These are phyloP conservation scores for Procambarus clarkii DNA, from an alignment of 1,140 invertebrate species.

Conservation along the genomic window DNA sequence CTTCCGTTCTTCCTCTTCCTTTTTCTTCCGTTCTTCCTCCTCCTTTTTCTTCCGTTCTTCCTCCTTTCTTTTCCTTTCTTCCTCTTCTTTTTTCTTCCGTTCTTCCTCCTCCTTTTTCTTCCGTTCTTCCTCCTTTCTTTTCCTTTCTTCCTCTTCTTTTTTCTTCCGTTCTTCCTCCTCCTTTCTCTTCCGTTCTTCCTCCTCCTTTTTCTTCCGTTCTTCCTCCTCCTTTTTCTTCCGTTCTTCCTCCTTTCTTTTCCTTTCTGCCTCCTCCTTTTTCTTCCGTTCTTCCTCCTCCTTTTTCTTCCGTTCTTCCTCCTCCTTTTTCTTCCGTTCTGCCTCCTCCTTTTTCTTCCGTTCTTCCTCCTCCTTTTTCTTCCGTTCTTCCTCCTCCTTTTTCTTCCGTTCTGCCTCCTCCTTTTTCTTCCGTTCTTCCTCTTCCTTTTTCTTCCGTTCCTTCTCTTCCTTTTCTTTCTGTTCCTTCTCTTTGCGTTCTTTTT, in stretches of 20 bases:
- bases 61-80: too few relatives aligned
- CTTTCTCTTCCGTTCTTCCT: not conserved
- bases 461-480: too few relatives aligned
- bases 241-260: not conserved
- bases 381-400: not conserved
- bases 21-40: too few relatives aligned
- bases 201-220: not conserved
- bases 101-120: not conserved
- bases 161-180: not conserved
- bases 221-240: not conserved
- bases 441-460: not conserved
- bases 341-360: not conserved
- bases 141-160: not conserved
- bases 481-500: not conserved
- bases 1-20: too few relatives aligned
- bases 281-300: not conserved
- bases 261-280: not conserved
- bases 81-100: too few relatives aligned
- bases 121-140: not conserved
- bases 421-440: not conserved
- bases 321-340: not conserved
- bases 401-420: not conserved
- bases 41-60: too few relatives aligned
- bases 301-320: not conserved
- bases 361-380: not conserved